phyloP scores from a whole-genome alignment of 2,888 invertebrate genomes.

The Blastobasis lacticolella region DNA sequence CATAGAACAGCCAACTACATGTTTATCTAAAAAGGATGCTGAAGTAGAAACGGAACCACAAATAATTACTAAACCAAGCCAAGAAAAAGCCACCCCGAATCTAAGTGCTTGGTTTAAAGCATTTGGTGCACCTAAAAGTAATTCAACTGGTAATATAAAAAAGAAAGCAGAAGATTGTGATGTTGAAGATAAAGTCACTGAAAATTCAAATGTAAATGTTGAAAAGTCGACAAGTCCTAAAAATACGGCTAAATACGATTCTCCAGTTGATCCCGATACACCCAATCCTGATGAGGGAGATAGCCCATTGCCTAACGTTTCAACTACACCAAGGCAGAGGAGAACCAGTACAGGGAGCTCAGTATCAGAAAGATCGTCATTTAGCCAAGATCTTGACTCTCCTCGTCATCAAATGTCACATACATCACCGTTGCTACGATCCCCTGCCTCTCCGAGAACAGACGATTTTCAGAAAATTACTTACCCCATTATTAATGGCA shows the following conservation, averaged over 20 bases:
- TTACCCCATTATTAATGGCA: constrained; percentile 84
- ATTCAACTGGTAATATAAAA: constrained; percentile 42
- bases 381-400: constrained; percentile 84
- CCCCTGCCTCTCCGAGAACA: constrained; percentile 84
- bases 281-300: constrained; percentile 60
- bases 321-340: constrained; percentile 71
- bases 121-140: constrained; percentile 87
- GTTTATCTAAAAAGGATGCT: constrained; percentile 47
- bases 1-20: constrained; percentile 27
- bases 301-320: constrained; percentile 47
- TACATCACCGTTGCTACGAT: constrained; percentile 81
- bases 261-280: constrained; percentile 50
- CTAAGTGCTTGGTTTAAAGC: constrained; percentile 94
- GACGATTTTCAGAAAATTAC: constrained; percentile 81
- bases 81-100: constrained; percentile 86
- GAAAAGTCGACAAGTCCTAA: constrained; percentile 47
- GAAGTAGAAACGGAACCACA: constrained; percentile 58
- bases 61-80: constrained; percentile 54
- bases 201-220: constrained; percentile 35
- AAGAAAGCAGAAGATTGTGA: constrained; percentile 77
- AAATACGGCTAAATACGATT: constrained; percentile 50
- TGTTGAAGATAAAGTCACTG: constrained; percentile 50
- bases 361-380: constrained; percentile 84
- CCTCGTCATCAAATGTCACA: constrained; percentile 84
- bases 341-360: constrained; percentile 87